Evolutionary conservation across 92 coral and sea anemone genomes (phyloP), one percentile per base, ranked within the genome.

Genomic region (Desmophyllum pertusum): DNA sequence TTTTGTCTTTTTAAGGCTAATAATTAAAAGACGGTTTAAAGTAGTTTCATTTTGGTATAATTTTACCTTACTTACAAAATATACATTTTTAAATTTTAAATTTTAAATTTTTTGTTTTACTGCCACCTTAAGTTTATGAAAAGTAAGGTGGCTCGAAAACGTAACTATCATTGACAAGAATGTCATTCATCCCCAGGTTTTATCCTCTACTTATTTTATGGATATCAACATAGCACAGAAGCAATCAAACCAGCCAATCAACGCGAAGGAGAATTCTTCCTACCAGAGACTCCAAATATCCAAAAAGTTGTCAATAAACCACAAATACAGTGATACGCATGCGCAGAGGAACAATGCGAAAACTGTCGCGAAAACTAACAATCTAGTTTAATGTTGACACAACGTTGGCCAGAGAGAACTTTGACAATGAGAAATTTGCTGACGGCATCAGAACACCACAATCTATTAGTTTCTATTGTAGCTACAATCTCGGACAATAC

Each of bases 181-280:
- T 55, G 31, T 59, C 13, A 59, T 59, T 59, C 27, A 25, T 10
- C 35, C 65, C 2, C 63, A 93, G 97, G 97, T 72, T 55, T 84
- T 33, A 8, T 93, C 55, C 81, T 93, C 39, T 93, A 93, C 84
- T 86, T 88, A 29, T 35, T 79, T 35, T 93, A 93, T 64, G 97
- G 97, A 42, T 93, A 83, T 75, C 77, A 81, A 36, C 88, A 93
- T 81, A 93, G 97, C 88, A 70, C 76, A 25, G 93, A 92, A 75
- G 93, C 88, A 29, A 53, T 83, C 33, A 84, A 76, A 31, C 88
- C 87, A 35, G 55, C 67, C 64, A 64, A 57, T 46, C 82, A 63
- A 15, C 78, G 69, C 51, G 77, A 79, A 31, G 84, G 76, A 3
- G 84, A 89, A 51, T 88, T 82, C 68, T 84, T 91, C 25, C 39